These are phyloP conservation scores for Meta bourneti DNA, from an alignment of 2,888 invertebrate genomes.

Conservation along the genomic window DNA sequence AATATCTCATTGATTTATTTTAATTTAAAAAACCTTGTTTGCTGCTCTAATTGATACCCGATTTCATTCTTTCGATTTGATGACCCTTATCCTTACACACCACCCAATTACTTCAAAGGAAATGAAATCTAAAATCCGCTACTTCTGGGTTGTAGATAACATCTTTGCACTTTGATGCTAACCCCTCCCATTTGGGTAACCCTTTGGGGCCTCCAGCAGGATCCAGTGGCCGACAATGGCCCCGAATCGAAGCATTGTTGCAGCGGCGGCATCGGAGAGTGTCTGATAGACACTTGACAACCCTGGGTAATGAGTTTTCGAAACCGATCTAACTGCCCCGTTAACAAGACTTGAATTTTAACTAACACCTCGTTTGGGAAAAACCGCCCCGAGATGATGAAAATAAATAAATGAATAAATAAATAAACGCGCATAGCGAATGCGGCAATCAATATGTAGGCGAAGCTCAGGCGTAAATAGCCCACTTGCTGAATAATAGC, in stretches of 20 bases:
- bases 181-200: slow-evolving; percentile 5
- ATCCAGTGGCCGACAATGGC: slow-evolving; percentile 35
- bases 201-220: slow-evolving; percentile 3
- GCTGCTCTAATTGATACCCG: no score
- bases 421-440: slow-evolving; percentile 4
- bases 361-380: slow-evolving; percentile 64
- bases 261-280: slow-evolving; percentile 5
- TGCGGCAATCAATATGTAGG: slow-evolving; percentile 68
- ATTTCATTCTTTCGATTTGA: no score
- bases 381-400: slow-evolving; percentile 27
- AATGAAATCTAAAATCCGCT: no score
- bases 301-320: slow-evolving; percentile 69
- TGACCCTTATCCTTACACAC: no score
- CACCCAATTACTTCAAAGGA: no score
- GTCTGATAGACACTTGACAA: slow-evolving; percentile 69
- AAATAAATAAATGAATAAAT: slow-evolving; percentile 33
- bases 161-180: background rate
- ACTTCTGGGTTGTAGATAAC: background rate
- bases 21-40: no score
- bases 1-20: no score
- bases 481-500: slow-evolving; percentile 59
- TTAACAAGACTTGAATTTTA: slow-evolving; percentile 75
- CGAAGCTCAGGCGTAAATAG: slow-evolving; percentile 64
- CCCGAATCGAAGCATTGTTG: slow-evolving; percentile 43
- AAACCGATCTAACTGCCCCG: slow-evolving; percentile 59